phyloP scores from a whole-genome alignment of 2,113 vertebrate genomes.

The Fukomys damarensis region DNA sequence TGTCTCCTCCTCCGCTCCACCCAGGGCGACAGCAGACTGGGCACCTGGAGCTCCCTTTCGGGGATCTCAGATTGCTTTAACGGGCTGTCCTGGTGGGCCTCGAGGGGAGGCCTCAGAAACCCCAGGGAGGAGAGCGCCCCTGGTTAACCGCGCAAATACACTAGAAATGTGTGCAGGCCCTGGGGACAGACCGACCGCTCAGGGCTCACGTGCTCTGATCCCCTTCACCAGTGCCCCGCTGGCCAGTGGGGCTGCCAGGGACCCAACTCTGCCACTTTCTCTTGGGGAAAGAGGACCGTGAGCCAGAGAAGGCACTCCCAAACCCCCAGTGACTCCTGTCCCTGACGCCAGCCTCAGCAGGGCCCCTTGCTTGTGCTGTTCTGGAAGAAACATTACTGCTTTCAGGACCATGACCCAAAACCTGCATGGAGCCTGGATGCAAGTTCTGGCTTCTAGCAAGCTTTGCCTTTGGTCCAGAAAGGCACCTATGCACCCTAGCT shows the following conservation, averaged over 20 bases:
- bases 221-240: not conserved
- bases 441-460: not conserved
- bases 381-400: not conserved
- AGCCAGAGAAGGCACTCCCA: not conserved
- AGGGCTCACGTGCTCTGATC: not conserved
- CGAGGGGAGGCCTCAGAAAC: not conserved
- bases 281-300: not conserved
- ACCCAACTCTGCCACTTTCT: not conserved
- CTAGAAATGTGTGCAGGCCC: not conserved
- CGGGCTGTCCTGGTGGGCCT: accelerated
- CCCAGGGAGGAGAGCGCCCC: not conserved
- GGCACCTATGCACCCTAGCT: not conserved
- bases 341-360: accelerated
- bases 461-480: not conserved
- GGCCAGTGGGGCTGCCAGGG: not conserved
- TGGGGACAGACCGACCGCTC: not conserved
- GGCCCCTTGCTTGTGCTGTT: not conserved
- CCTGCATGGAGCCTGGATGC: not conserved
- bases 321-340: not conserved
- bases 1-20: not conserved
- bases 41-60: accelerated
- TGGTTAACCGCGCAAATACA: not conserved
- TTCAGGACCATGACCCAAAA: not conserved
- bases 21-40: accelerated
- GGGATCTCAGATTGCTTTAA: not conserved